A percentile compares a stretch with the other conserved stretches of the same genome.
Conservation (phyloP, 2,888 invertebrate species). For the Diaperis boleti region DNA sequence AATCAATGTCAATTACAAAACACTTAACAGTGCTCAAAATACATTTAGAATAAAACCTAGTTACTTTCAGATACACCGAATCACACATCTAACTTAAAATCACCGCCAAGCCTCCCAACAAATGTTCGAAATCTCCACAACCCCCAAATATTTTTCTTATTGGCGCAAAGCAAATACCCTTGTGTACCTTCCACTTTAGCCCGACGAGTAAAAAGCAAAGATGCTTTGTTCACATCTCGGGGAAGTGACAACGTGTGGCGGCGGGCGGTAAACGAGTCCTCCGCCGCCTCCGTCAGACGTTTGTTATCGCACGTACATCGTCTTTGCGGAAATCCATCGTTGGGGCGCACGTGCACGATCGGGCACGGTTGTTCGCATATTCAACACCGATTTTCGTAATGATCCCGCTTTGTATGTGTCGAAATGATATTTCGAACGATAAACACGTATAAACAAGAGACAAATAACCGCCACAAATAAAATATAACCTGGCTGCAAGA, state of each 20-base stretch:
- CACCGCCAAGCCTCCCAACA: too few species aligned
- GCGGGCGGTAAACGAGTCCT: conserved; percentile 3
- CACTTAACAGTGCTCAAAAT: too few species aligned
- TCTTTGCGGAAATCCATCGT: conserved; percentile 65
- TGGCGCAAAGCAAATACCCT: conserved; percentile 28
- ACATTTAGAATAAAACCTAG: too few species aligned
- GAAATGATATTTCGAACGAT: conserved; percentile 40
- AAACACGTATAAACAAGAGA: conserved; percentile 41
- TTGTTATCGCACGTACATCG: conserved; percentile 67
- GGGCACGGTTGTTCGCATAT: conserved; percentile 59
- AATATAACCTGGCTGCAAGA: not conserved
- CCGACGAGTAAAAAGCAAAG: conserved; percentile 29
- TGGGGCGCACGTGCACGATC: conserved; percentile 62
- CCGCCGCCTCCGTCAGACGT: conserved; percentile 50
- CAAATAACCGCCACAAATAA: conserved; percentile 25
- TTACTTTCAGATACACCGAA: too few species aligned
- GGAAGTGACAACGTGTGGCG: conserved; percentile 46
- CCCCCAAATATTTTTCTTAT: conserved; percentile 34
- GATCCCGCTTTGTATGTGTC: conserved; percentile 53
- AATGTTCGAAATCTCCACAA: conserved; percentile 3
- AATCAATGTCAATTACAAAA: too few species aligned
- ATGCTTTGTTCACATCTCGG: conserved; percentile 43
- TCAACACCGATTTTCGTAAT: conserved; percentile 57
- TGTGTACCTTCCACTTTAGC: conserved; percentile 37
- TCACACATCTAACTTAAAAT: too few species aligned